phyloP scores from a whole-genome alignment of 2,113 vertebrate genomes.

The Chaetorhynchus papuensis region DNA sequence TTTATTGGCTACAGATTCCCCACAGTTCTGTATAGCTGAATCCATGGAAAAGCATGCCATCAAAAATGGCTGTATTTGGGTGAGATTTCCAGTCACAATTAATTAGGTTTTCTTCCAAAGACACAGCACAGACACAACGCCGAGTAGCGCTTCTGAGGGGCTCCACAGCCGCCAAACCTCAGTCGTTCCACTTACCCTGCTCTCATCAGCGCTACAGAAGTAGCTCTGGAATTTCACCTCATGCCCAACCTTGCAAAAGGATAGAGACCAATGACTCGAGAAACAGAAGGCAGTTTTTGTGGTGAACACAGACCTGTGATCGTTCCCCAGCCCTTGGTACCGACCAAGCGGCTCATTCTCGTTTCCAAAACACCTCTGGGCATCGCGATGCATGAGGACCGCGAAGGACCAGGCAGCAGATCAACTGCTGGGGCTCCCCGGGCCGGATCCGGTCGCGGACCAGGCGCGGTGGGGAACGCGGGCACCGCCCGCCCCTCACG shows the following conservation, averaged over 20 bases:
- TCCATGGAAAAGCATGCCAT: background rate
- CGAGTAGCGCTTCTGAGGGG: rapidly evolving
- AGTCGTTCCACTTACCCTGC: background rate
- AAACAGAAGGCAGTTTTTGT: background rate
- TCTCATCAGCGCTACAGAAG: background rate
- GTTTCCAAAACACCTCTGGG: rapidly evolving
- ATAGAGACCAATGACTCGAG: background rate
- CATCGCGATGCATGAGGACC: rapidly evolving
- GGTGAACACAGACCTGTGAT: too few species aligned
- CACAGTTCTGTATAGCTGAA: background rate
- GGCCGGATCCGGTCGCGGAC: rapidly evolving
- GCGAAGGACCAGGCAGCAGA: rapidly evolving
- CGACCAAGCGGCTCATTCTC: background rate
- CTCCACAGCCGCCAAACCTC: rapidly evolving
- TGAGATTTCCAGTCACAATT: background rate
- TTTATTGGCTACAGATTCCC: background rate
- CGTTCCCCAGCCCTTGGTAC: rapidly evolving
- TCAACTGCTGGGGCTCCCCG: rapidly evolving
- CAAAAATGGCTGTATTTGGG: background rate
- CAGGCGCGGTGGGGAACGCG: rapidly evolving
- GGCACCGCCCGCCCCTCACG: background rate
- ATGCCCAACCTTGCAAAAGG: too few species aligned
- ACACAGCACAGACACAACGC: background rate
- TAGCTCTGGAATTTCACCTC: background rate
- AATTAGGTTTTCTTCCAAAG: background rate